Evolutionary conservation across 2,888 invertebrate species (phyloP), one percentile per base, ranked within the genome.

Genomic region (Platerodrilus igneus): DNA sequence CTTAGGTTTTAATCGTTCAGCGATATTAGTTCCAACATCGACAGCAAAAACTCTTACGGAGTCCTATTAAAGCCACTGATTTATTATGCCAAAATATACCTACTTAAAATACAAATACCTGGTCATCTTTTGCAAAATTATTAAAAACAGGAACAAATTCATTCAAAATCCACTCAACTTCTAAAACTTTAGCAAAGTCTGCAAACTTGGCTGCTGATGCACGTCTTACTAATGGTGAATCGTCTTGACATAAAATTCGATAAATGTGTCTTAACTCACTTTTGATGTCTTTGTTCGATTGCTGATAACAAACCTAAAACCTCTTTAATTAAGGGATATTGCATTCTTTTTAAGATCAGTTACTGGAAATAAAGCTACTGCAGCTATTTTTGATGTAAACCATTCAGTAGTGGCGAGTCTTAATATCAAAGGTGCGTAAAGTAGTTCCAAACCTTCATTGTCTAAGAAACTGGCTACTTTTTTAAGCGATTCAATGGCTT

Each of bases 141-240:
- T 57, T 53, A 35, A 63, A 62, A 20, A 64, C 50, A 2, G 63
- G 59, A 11, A 66, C 50, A 40, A 66, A 57, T 29, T 66, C 63
- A 11, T 53, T 51, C 35, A 53, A 57, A 3, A 64, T 34, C 31
- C 54, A 41, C n/a, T 62, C 52, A 8, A 53, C 45, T 27, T 66
- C 62, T 9, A 64, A 35, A 1, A 56, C 41, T 10, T 47, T 41
- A 3, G 61, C 54, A 14, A 66, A 55, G 7, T 59, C 56, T 2
- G 58, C 34, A 3, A 64, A 51, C 19, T 51, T 50, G 5, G 37
- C 48, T 3, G 59, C 63, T 8, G 60, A 57, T 14, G 58, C 50
- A 37, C 57, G 56, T 37, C 63, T 47, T 4, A 65, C 59, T 46
- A 64, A 53, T 0, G 64, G 60, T 1, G 62, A 60, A 9, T 64